Base-by-base conservation (phyloP, 2,797 vertebrate genomes). In the Danio aesculapii region DNA sequence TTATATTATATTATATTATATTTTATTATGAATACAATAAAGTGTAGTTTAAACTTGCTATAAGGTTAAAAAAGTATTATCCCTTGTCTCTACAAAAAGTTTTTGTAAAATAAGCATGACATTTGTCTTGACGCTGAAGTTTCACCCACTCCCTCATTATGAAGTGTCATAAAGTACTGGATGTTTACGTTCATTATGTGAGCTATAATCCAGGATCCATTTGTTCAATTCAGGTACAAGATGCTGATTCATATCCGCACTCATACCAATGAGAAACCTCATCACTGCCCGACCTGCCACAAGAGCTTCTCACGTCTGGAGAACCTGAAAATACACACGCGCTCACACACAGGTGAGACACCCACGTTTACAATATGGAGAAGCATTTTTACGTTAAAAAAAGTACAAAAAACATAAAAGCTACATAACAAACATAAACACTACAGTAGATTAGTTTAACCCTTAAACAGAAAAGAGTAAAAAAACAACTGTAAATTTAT, bases 221-320 rank as follows among this genome's bases (percentile, higher is more conserved):
- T 47, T 79, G 5, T 78, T 11, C 55, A 44, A 19, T 30, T 21
- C 88, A 99, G 98, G 95, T 99, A 99, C 94, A 99, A 99, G 95
- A 99, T 99, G 98, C 93, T 99, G 84, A 99, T 99, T 88, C 98
- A 99, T 87, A 98, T 99, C 85, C 96, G 98, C 67, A 99, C 98
- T 0, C 98, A 99, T 91, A 99, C 98, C 77, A 99, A 99, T 0
- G 98, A 99, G 94, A 99, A 99, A 89, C 98, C 98, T 0, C 98
- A 99, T 84, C 96, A 95, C 87, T 99, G 98, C 89, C 96, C 96
- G 43, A 98, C 96, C 88, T 99, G 98, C 90, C 98, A 96, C 92
- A 99, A 98, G 90, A 99, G 98, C 91, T 99, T 99, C 93, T 99
- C 98, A 6, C 96, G 97, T 49, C 91, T 99, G 83, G 98, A 99